Evolutionary conservation across 2,888 invertebrate species (phyloP).

Genomic region (Molanna angustata): DNA sequence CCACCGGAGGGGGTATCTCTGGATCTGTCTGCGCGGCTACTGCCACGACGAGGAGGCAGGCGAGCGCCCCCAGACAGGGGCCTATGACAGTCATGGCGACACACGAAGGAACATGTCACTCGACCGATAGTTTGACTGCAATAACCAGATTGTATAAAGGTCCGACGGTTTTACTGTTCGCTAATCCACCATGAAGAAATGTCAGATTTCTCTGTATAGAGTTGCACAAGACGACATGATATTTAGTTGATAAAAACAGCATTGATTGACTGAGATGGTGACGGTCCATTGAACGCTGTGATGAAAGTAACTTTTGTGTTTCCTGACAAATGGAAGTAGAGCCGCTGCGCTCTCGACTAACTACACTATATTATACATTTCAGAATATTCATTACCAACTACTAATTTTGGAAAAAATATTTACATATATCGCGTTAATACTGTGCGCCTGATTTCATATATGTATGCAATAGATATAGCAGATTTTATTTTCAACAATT

Average conservation of each 20-base stretch:
- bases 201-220: slow-evolving; percentile 21
- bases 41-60: neutral
- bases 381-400: too few species aligned
- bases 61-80: slow-evolving; percentile 9
- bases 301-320: too few species aligned
- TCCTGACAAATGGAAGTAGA: slow-evolving; percentile 24
- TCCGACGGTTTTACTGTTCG: slow-evolving; percentile 30
- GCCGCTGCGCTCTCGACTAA: too few species aligned
- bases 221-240: slow-evolving; percentile 30
- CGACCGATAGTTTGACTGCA: slow-evolving; percentile 21
- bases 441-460: too few species aligned
- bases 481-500: too few species aligned
- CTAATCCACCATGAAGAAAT: slow-evolving; percentile 31
- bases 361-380: too few species aligned
- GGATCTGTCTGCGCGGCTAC: neutral
- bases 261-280: slow-evolving; percentile 28
- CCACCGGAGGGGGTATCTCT: slow-evolving; percentile 27
- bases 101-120: too few species aligned
- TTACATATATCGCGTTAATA: too few species aligned
- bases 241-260: slow-evolving; percentile 27
- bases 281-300: slow-evolving; percentile 25
- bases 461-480: too few species aligned
- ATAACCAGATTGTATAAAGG: slow-evolving; percentile 23
- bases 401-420: too few species aligned
- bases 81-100: too few species aligned